These are phyloP conservation scores for Anoura caudifer DNA, from an alignment of 2,113 vertebrate genomes.

Conservation along the genomic window DNA sequence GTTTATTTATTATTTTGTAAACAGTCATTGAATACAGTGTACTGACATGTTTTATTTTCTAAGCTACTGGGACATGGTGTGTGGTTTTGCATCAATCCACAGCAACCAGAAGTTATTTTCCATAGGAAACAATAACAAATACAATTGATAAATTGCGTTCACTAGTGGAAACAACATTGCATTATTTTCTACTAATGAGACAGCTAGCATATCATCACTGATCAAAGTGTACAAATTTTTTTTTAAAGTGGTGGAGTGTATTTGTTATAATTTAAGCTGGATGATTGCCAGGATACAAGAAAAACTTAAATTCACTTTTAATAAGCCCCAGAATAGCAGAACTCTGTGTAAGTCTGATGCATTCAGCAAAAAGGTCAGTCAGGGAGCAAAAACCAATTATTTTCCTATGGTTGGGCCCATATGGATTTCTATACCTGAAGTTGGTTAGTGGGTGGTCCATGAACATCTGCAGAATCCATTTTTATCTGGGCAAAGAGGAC, in stretches of 20 bases:
- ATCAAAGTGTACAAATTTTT: slow-evolving; percentile 31
- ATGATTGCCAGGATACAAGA: slow-evolving; percentile 41
- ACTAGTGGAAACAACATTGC: slow-evolving; percentile 36
- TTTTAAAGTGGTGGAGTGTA: background rate
- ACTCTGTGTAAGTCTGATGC: background rate
- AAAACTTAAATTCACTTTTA: slow-evolving; percentile 28
- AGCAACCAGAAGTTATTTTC: slow-evolving; percentile 60
- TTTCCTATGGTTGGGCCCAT: background rate
- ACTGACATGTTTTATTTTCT: slow-evolving; percentile 56
- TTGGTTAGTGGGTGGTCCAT: slow-evolving; percentile 29
- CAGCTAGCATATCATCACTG: slow-evolving; percentile 27
- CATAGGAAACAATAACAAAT: slow-evolving; percentile 45
- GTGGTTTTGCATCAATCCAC: slow-evolving; percentile 50
- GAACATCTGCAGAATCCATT: slow-evolving; percentile 38
- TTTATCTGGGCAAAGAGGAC: background rate
- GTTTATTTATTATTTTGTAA: slow-evolving; percentile 62
- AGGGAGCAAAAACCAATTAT: slow-evolving; percentile 61
- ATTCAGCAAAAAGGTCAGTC: slow-evolving; percentile 50
- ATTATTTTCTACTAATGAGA: slow-evolving; percentile 69
- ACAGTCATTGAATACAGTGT: slow-evolving; percentile 17
- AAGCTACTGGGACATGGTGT: slow-evolving; percentile 39
- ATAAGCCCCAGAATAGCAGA: slow-evolving; percentile 9
- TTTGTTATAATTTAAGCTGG: slow-evolving; percentile 30
- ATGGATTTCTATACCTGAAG: slow-evolving; percentile 47
- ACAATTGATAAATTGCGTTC: slow-evolving; percentile 63